phyloP scores from a whole-genome alignment of 1,140 invertebrate genomes.

The Neodiprion virginianus region DNA sequence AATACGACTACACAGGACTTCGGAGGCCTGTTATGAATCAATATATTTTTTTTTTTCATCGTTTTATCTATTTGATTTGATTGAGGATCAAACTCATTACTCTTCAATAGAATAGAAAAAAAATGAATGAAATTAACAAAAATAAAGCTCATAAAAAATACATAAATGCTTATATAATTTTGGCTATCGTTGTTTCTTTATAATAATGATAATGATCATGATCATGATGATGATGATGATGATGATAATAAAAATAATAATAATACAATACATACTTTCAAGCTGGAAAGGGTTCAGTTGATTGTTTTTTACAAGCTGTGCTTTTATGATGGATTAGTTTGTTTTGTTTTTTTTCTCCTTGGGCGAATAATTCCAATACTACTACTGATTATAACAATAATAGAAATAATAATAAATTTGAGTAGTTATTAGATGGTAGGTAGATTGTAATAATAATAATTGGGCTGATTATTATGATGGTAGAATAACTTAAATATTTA shows the following conservation, averaged over 20 bases:
- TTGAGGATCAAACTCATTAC: too few relatives aligned
- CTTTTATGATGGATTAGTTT: conserved; percentile 19
- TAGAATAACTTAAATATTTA: too few relatives aligned
- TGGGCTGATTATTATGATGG: too few relatives aligned
- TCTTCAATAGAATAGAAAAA: too few relatives aligned
- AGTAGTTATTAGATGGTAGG: conserved; percentile 22
- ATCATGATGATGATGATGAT: too few relatives aligned
- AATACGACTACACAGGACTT: too few relatives aligned
- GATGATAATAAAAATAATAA: too few relatives aligned
- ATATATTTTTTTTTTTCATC: too few relatives aligned
- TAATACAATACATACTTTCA: too few relatives aligned
- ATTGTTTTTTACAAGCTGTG: conserved; percentile 8
- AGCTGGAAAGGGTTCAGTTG: neutral
- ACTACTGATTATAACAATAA: conserved; percentile 33
- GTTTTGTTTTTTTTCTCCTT: conserved; percentile 25
- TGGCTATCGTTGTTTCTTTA: neutral
- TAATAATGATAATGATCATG: neutral
- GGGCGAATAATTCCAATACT: too few relatives aligned
- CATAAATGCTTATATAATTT: conserved; percentile 16
- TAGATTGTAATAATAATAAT: neutral
- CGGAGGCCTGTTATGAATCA: too few relatives aligned
- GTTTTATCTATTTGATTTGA: too few relatives aligned
- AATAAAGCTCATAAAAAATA: conserved; percentile 19
- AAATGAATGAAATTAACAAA: neutral
- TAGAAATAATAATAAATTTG: conserved; percentile 30